Conservation (phyloP, 2,113 vertebrate genomes). For the Dipodomys ordii region DNA sequence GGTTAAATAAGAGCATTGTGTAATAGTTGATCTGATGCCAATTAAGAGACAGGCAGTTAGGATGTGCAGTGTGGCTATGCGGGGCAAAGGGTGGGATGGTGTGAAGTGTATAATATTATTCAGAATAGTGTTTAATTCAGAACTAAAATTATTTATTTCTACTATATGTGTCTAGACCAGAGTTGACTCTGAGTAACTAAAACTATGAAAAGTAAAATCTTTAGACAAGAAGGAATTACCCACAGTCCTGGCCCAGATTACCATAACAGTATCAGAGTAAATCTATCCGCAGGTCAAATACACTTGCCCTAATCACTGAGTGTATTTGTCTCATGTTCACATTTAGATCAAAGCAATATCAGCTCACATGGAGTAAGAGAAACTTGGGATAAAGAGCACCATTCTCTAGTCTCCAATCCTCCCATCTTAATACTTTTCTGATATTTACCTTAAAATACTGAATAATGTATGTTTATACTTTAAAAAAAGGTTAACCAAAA, state of each 20-base stretch:
- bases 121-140: not conserved
- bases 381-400: not conserved
- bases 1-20: not conserved
- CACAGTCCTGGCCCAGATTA: not conserved
- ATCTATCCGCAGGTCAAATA: slow-evolving; percentile 14
- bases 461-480: not conserved
- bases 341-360: not conserved
- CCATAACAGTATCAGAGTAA: not conserved
- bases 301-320: not conserved
- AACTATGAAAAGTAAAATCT: not conserved
- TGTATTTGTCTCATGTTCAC: slow-evolving; percentile 46
- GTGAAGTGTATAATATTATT: not conserved
- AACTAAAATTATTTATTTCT: not conserved
- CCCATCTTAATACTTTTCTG: not conserved
- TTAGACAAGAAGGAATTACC: not conserved
- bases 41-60: not conserved
- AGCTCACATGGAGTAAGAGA: not conserved
- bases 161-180: not conserved
- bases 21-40: not conserved
- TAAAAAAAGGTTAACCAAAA: not conserved
- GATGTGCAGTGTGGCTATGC: too few relatives aligned
- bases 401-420: not conserved
- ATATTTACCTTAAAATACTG: not conserved
- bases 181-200: not conserved
- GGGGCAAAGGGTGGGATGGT: not conserved